A percentile compares a stretch with the other conserved stretches of the same genome.
Conservation (phyloP, 2,113 vertebrate species). For the Xiphophorus couchianus region DNA sequence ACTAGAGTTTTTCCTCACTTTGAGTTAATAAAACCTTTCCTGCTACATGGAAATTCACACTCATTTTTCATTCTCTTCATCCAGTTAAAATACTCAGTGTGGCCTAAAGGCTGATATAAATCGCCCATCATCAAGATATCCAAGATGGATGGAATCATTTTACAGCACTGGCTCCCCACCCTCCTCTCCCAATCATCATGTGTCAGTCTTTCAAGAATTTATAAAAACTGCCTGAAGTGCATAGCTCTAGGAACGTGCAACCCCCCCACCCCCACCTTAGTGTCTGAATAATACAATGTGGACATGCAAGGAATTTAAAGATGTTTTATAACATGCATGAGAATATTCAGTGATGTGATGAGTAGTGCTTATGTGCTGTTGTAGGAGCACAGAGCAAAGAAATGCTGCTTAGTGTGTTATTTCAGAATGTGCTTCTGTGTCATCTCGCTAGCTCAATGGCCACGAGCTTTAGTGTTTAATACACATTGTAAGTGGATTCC, state of each 20-base stretch:
- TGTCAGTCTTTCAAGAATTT: conserved; percentile 48
- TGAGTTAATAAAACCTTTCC: conserved; percentile 30
- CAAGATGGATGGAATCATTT: conserved; percentile 59
- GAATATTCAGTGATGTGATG: neutral
- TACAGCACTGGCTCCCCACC: conserved; percentile 24
- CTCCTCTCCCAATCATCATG: conserved; percentile 44
- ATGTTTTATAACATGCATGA: conserved; percentile 16
- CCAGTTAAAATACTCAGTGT: conserved; percentile 29
- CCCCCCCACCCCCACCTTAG: conserved; percentile 10
- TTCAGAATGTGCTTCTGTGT: neutral
- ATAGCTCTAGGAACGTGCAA: conserved; percentile 29
- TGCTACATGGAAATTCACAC: conserved; percentile 24
- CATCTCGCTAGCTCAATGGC: conserved; percentile 3
- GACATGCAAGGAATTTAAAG: conserved; percentile 42
- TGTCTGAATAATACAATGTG: conserved; percentile 41
- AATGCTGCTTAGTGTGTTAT: neutral
- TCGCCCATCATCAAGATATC: conserved; percentile 50
- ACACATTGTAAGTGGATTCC: conserved; percentile 9
- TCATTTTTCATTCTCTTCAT: conserved; percentile 38
- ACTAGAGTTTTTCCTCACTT: conserved; percentile 4
- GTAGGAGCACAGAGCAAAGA: conserved; percentile 10
- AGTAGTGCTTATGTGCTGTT: conserved; percentile 8
- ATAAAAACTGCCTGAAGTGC: conserved; percentile 47
- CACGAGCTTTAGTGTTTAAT: neutral
- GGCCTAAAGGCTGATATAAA: conserved; percentile 47